A percentile compares a stretch with the other conserved stretches of the same genome.
Conservation (phyloP, 1,140 invertebrate genomes). For the Agrypnia vestita region DNA sequence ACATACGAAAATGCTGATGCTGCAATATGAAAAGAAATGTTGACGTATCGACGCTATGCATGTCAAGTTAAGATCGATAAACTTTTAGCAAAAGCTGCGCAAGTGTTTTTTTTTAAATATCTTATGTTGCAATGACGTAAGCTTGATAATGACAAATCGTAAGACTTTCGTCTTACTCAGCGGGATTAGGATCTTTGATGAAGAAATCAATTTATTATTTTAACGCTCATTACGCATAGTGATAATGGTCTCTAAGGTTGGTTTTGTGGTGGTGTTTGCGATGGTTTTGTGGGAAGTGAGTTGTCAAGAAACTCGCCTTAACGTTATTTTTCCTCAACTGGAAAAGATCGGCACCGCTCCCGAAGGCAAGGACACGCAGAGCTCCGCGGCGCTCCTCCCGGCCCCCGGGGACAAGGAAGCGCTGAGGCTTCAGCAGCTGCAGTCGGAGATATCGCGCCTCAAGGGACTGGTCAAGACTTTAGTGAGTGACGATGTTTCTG, state of each 20-base stretch:
- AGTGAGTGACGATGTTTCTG: not conserved
- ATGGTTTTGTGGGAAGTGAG: not conserved
- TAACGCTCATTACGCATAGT: not conserved
- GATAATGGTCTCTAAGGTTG: not conserved
- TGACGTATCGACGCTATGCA: not conserved
- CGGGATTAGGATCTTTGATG: not conserved
- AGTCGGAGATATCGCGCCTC: conserved; percentile 43
- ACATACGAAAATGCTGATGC: not conserved
- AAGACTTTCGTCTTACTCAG: not conserved
- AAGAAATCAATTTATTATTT: not conserved
- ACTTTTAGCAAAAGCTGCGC: not conserved
- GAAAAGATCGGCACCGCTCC: conserved; percentile 4
- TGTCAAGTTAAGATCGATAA: not conserved
- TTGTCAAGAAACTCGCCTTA: conserved; percentile 44
- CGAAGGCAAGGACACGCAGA: not conserved
- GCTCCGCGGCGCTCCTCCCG: not conserved
- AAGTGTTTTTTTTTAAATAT: not conserved
- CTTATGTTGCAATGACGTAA: not conserved
- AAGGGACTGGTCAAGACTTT: conserved; percentile 38
- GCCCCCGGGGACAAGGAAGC: not conserved
- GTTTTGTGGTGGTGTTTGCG: not conserved
- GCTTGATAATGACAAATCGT: not conserved
- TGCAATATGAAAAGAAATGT: not conserved
- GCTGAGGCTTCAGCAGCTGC: conserved; percentile 38
- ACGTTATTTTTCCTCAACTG: conserved; percentile 55